Percentiles rank a stretch among this genome's conserved stretches.
phyloP scores from a whole-genome alignment of 2,113 vertebrate species.

The Sylvilagus bachmani region DNA sequence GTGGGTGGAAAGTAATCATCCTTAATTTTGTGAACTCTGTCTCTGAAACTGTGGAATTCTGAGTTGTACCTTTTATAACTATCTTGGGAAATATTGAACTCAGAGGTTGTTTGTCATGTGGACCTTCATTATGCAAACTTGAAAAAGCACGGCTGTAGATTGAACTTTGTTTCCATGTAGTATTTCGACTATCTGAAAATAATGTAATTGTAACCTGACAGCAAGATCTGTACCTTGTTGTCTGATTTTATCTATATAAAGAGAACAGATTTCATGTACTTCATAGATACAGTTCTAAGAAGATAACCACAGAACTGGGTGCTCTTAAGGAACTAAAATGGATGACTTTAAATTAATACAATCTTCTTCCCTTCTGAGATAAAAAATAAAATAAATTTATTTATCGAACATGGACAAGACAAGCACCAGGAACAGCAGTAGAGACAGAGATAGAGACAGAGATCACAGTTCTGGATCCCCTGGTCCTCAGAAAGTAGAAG shows the following conservation, averaged over 20 bases:
- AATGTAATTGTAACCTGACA: neutral
- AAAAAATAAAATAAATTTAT: too few relatives aligned
- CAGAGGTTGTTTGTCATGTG: too few relatives aligned
- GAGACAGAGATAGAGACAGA: neutral
- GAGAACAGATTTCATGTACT: too few relatives aligned
- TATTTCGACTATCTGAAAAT: slow-evolving; percentile 26
- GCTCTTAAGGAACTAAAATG: too few relatives aligned
- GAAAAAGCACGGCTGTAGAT: neutral
- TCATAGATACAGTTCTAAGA: too few relatives aligned
- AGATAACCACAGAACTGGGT: too few relatives aligned
- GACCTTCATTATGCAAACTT: slow-evolving; percentile 1
- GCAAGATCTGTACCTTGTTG: neutral
- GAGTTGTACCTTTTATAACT: slow-evolving; percentile 29
- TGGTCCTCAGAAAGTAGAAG: neutral
- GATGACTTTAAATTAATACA: too few relatives aligned
- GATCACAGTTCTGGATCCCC: neutral
- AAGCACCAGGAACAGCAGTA: too few relatives aligned
- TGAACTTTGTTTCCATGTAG: neutral
- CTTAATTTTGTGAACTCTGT: neutral
- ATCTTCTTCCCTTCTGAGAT: too few relatives aligned
- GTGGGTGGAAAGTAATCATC: neutral
- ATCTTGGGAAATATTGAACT: slow-evolving; percentile 45
- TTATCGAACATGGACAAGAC: too few relatives aligned
- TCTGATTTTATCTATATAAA: too few relatives aligned
- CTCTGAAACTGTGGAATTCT: slow-evolving; percentile 1